phyloP scores from a whole-genome alignment of 2,113 vertebrate genomes.

The Oncorhynchus tshawytscha region DNA sequence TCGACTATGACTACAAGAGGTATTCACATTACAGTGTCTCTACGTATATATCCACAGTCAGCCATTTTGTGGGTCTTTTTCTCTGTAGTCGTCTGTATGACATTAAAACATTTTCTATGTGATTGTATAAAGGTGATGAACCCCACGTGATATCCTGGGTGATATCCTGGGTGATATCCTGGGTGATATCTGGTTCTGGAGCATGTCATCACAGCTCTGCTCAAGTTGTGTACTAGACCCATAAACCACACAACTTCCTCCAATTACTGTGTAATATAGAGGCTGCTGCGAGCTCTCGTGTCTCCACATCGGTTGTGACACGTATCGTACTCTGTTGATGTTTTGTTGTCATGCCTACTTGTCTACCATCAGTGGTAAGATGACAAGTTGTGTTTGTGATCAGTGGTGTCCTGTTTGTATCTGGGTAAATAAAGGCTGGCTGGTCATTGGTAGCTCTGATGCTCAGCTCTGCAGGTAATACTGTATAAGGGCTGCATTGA shows the following conservation, averaged over 20 bases:
- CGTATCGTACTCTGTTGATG: constrained; percentile 35
- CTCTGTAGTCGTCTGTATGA: constrained; percentile 39
- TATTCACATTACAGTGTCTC: constrained; percentile 61
- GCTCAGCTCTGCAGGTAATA: constrained; percentile 19
- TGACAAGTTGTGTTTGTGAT: constrained; percentile 46
- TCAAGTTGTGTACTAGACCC: constrained; percentile 46
- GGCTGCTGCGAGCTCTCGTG: constrained; percentile 57
- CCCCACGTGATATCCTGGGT: constrained; percentile 49
- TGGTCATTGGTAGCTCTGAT: constrained; percentile 29
- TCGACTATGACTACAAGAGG: constrained; percentile 81
- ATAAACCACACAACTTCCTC: constrained; percentile 56
- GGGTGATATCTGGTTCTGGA: constrained; percentile 61
- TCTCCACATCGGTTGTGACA: constrained; percentile 24
- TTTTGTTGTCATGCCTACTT: constrained; percentile 45
- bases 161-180: constrained; percentile 64
- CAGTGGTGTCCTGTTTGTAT: constrained; percentile 38
- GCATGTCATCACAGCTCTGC: constrained; percentile 66
- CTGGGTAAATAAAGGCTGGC: constrained; percentile 28
- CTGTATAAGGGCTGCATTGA: constrained; percentile 36
- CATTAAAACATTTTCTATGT: constrained; percentile 48
- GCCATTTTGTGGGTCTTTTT: constrained; percentile 57
- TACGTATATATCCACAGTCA: constrained; percentile 19
- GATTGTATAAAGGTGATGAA: constrained; percentile 58
- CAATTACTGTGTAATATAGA: neutral
- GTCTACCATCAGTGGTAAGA: constrained; percentile 34